Evolutionary conservation across 2,797 vertebrate species (phyloP).

Genomic region (Tragopan temminckii): DNA sequence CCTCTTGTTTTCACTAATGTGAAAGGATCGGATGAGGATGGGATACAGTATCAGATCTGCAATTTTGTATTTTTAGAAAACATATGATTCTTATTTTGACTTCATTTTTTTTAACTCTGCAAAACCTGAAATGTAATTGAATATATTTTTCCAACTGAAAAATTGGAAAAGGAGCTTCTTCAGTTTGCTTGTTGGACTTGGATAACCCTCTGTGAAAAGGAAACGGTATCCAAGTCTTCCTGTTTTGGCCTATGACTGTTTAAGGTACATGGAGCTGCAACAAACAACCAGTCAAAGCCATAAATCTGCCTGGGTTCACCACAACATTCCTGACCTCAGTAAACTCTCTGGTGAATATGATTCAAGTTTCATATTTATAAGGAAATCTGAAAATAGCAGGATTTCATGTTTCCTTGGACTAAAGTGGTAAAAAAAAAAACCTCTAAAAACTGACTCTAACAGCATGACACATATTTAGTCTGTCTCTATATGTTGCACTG

Average conservation of each 20-base stretch:
- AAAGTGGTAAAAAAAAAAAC: background rate
- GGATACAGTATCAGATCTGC: background rate
- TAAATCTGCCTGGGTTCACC: background rate
- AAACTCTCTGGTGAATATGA: background rate
- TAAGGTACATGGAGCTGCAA: background rate
- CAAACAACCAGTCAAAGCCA: background rate
- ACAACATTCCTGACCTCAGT: background rate
- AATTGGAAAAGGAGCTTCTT: background rate
- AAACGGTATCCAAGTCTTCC: background rate
- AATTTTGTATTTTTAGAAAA: background rate
- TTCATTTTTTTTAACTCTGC: background rate
- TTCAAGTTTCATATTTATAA: background rate
- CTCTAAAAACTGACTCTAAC: background rate
- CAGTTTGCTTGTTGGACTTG: background rate
- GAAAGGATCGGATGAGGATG: background rate
- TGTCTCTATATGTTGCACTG: background rate
- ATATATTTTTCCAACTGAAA: background rate
- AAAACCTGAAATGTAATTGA: background rate
- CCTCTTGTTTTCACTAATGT: background rate
- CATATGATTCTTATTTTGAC: background rate
- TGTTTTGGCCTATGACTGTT: background rate
- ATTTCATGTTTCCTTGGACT: background rate
- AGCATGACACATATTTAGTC: background rate
- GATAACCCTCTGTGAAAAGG: background rate
- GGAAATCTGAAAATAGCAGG: background rate